phyloP scores from a whole-genome alignment of 2,888 invertebrate species.

The Agrochola macilenta region DNA sequence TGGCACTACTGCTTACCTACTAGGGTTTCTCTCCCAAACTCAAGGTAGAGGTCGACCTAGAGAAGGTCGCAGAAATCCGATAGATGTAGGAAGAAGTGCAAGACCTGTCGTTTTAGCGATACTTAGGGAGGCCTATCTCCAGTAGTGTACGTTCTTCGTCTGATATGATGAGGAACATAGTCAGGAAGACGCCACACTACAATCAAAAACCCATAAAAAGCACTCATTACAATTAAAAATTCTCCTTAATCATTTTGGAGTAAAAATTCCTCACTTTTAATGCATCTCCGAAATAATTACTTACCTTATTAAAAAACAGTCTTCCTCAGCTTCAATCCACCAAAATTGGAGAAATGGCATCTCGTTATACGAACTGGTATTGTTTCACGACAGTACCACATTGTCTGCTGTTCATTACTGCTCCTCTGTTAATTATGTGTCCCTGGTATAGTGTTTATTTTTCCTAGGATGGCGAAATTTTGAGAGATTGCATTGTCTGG shows the following conservation, averaged over 20 bases:
- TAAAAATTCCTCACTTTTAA: slow-evolving; percentile 19
- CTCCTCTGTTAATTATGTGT: slow-evolving; percentile 58
- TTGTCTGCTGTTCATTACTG: slow-evolving; percentile 65
- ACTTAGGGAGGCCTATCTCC: too few relatives aligned
- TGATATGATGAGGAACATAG: neutral
- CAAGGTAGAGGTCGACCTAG: too few relatives aligned
- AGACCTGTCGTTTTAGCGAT: neutral
- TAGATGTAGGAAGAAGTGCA: neutral
- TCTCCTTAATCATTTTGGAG: slow-evolving; percentile 8
- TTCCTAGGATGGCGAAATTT: slow-evolving; percentile 42
- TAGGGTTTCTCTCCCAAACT: neutral
- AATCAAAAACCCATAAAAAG: neutral
- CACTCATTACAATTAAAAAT: neutral
- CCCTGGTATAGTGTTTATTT: slow-evolving; percentile 43
- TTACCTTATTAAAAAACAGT: slow-evolving; percentile 50
- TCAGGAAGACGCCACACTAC: neutral
- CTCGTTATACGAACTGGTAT: slow-evolving; percentile 59
- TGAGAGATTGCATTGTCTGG: slow-evolving; percentile 42
- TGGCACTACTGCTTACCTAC: neutral
- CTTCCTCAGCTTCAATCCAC: slow-evolving; percentile 49
- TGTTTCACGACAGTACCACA: slow-evolving; percentile 50
- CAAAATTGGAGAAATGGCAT: slow-evolving; percentile 56
- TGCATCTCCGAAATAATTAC: slow-evolving; percentile 59
- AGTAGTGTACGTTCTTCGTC: neutral
- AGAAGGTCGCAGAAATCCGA: neutral